Evolutionary conservation across 1,140 invertebrate species (phyloP).

Genomic region (Trissolcus basalis): DNA sequence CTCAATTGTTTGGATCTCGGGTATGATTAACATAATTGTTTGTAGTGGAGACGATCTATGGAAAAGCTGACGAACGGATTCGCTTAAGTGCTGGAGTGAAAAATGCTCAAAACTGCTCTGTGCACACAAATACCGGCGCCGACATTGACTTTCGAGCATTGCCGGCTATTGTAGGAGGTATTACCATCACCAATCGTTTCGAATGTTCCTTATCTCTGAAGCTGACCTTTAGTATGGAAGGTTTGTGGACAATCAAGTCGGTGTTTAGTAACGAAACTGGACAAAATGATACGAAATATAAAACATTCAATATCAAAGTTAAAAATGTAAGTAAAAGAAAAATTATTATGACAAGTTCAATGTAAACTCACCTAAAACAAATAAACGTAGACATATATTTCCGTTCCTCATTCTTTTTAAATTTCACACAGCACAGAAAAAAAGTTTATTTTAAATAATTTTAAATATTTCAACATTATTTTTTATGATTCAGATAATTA

Average conservation of each 20-base stretch:
- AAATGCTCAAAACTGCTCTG: conserved; percentile 14
- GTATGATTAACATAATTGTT: conserved; percentile 39
- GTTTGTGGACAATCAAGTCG: conserved; percentile 29
- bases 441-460: too few relatives aligned
- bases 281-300: conserved; percentile 6
- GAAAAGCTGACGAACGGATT: conserved; percentile 2
- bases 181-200: neutral
- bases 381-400: too few relatives aligned
- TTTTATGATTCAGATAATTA: conserved; percentile 6
- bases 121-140: conserved; percentile 9
- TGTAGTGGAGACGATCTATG: conserved; percentile 32
- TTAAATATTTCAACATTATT: neutral
- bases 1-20: conserved; percentile 8
- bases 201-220: conserved; percentile 20
- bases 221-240: conserved; percentile 12
- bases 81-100: conserved; percentile 13
- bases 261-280: conserved; percentile 6
- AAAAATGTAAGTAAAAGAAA: conserved; percentile 36
- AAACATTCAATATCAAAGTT: conserved; percentile 23
- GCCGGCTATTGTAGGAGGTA: neutral
- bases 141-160: neutral
- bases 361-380: too few relatives aligned
- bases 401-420: too few relatives aligned
- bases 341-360: neutral
- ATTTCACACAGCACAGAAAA: too few relatives aligned